A percentile compares a stretch with the other conserved stretches of the same genome.
Conservation (phyloP, 2,797 vertebrate species). For the Crocodylus rhombifer region DNA sequence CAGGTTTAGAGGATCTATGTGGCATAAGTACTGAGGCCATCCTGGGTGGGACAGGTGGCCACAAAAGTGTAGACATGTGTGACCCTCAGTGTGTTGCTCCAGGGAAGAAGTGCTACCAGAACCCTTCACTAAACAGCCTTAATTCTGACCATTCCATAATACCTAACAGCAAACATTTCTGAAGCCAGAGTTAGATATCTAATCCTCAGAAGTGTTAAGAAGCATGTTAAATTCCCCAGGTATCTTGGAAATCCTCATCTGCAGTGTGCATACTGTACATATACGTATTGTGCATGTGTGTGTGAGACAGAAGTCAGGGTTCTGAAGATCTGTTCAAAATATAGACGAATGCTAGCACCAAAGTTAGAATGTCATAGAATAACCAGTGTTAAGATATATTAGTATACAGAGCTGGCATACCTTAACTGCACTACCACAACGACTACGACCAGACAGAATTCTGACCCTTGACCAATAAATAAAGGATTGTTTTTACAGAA, state of each 20-base stretch:
- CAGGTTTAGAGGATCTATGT: too few species aligned
- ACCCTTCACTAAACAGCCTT: background rate
- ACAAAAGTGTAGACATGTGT: background rate
- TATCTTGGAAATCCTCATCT: background rate
- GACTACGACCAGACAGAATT: background rate
- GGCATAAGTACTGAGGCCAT: background rate
- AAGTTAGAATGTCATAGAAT: background rate
- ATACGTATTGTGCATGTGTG: background rate
- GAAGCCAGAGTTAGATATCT: background rate
- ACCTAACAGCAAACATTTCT: rapidly evolving
- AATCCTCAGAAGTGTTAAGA: background rate
- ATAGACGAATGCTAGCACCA: background rate
- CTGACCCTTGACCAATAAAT: background rate
- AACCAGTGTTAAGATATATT: background rate
- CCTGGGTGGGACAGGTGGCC: rapidly evolving
- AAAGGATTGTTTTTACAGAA: background rate
- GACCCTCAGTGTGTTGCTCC: background rate
- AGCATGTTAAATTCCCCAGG: background rate
- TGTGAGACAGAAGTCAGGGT: background rate
- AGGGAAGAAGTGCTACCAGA: background rate
- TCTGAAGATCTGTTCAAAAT: background rate
- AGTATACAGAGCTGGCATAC: too few species aligned
- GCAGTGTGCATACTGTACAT: background rate
- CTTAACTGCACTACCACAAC: too few species aligned
- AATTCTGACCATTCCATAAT: background rate